Conservation (phyloP, 2,797 vertebrate species). For the Pelodytes ibericus region DNA sequence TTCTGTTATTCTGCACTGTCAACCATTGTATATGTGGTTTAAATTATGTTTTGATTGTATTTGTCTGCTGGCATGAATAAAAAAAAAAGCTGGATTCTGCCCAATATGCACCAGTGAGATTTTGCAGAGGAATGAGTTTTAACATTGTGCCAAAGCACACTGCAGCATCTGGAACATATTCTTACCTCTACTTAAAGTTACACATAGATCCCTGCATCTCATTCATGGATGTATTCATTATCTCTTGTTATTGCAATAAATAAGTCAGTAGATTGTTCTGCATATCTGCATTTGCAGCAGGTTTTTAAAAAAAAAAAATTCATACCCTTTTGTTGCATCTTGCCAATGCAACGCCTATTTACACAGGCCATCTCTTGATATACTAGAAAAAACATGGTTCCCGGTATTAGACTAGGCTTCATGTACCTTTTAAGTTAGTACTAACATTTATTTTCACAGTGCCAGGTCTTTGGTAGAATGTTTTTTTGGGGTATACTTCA, state of each 20-base stretch:
- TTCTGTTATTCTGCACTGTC: not conserved
- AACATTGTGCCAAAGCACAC: conserved; percentile 38
- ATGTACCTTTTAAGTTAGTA: no score
- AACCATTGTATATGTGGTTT: not conserved
- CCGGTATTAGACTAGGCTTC: no score
- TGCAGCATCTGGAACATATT: conserved; percentile 26
- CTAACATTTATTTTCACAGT: no score
- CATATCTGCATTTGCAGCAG: no score
- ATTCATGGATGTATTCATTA: not conserved
- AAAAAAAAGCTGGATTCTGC: conserved; percentile 30
- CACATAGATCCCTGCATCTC: not conserved
- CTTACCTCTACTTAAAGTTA: conserved; percentile 26
- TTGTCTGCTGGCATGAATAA: conserved; percentile 13
- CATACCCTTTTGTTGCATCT: no score
- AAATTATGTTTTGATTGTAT: conserved; percentile 5
- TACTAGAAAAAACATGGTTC: no score
- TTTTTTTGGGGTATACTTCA: no score
- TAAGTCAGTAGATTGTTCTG: not conserved
- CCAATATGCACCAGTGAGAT: conserved; percentile 39
- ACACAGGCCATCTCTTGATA: no score
- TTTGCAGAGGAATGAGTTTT: conserved; percentile 41
- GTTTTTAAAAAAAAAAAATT: no score
- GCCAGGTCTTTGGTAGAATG: no score
- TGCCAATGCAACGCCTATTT: no score
- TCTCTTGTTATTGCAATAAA: not conserved